Percentiles rank a stretch among this genome's conserved stretches.
Evolutionary conservation across 2,797 vertebrate species (phyloP).

Genomic region (Picus viridis): DNA sequence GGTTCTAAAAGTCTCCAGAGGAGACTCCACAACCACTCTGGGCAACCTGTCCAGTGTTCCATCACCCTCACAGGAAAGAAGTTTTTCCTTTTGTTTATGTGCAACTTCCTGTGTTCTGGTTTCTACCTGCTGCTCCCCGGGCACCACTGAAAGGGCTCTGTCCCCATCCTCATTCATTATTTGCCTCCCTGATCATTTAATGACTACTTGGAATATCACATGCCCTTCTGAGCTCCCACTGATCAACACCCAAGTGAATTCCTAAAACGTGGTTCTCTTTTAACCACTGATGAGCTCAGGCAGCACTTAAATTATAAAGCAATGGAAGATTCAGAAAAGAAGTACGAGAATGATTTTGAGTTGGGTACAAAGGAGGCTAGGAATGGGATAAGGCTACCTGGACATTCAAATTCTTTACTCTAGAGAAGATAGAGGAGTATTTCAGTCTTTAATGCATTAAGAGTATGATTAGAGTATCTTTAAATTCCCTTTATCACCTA

Average conservation of each 20-base stretch:
- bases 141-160: no score
- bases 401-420: not conserved
- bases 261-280: not conserved
- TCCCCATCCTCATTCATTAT: not conserved
- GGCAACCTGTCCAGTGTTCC: no score
- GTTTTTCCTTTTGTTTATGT: no score
- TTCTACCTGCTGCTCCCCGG: no score
- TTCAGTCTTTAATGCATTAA: not conserved
- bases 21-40: no score
- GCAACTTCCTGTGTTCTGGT: no score
- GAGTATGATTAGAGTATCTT: not conserved
- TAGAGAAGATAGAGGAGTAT: not conserved
- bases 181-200: not conserved
- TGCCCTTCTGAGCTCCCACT: not conserved
- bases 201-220: not conserved
- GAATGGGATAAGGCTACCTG: not conserved
- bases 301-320: not conserved
- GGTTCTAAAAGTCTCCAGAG: no score
- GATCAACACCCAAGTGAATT: not conserved
- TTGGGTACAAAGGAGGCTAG: not conserved
- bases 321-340: not conserved
- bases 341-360: not conserved
- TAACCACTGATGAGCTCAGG: not conserved
- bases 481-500: not conserved
- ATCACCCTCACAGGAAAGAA: no score